Evolutionary conservation across 2,888 invertebrate genomes (phyloP), one percentile per base, ranked within the genome.

Genomic region (Thecocarcelia acutangulata): DNA sequence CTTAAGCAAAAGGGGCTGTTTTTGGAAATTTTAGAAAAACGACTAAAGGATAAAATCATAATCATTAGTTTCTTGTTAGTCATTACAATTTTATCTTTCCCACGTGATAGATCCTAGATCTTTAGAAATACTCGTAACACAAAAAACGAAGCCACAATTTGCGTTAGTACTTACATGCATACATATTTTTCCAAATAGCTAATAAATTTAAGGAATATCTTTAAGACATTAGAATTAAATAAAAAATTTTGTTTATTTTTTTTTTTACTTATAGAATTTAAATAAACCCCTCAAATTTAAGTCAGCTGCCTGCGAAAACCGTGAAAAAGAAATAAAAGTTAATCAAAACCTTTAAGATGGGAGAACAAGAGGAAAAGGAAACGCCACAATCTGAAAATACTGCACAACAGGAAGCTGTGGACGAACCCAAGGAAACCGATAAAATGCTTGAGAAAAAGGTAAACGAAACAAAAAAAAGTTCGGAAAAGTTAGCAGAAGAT

Each of bases 351-450:
- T 66, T 52, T 12, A 78, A 61, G 68, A 91, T 91, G 91, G 91
- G 90, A 66, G 91, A 91, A 85, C 86, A 90, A 24, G 91, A 90
- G 85, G 91, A 91, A 84, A 91, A 90, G 85, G 91, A 90, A 87
- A 88, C 87, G 58, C 87, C 89, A 75, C 89, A 89, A 83, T 87
- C 88, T 63, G 90, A 90, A 83, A 84, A 87, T 24, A 84, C 87
- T 69, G 83, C 86, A 37, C 87, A 87, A 79, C 89, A 87, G 64
- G 90, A 90, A 52, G 76, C 85, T 3, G 83, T 84, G 0, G 90
- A 90, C 21, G 91, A 90, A 84, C 90, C 91, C 61, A 91, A 90
- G 84, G 91, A 91, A 87, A 91, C 91, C 19, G 91, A 91, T 83
- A 91, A 91, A 88, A 90, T 91, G 90, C 85, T 91, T 12, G 89